A percentile compares a stretch with the other conserved stretches of the same genome.
phyloP scores from a whole-genome alignment of 2,113 vertebrate genomes.

The Ginglymostoma cirratum region DNA sequence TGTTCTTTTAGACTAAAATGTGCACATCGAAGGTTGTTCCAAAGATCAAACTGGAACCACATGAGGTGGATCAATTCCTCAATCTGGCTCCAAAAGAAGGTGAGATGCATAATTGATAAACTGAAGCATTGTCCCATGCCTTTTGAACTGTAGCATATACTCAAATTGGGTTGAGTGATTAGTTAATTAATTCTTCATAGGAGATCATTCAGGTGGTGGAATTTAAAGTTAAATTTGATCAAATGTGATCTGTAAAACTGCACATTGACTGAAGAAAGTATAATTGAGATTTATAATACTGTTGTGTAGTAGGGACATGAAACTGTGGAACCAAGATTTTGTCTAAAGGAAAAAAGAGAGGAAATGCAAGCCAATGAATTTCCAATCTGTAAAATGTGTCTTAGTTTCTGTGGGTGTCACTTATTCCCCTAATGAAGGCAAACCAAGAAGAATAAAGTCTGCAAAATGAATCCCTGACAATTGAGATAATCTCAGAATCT shows the following conservation, averaged over 20 bases:
- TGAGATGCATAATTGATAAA: constrained; percentile 44
- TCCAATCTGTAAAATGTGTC: not conserved
- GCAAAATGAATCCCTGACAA: not conserved
- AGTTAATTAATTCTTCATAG: not conserved
- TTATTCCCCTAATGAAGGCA: not conserved
- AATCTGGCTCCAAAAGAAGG: constrained; percentile 88
- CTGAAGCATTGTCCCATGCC: not conserved
- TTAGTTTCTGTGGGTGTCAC: not conserved
- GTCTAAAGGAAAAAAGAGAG: not conserved
- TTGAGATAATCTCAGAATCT: not conserved
- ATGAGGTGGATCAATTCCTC: constrained; percentile 95
- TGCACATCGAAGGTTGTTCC: constrained; percentile 66
- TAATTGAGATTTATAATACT: not conserved
- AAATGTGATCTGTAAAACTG: not conserved
- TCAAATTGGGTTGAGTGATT: constrained; percentile 1
- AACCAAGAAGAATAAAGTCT: not conserved
- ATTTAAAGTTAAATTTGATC: not conserved
- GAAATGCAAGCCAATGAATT: not conserved
- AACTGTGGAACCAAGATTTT: not conserved
- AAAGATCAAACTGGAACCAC: constrained; percentile 93
- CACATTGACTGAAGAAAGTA: not conserved
- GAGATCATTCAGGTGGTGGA: not conserved
- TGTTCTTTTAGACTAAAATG: constrained; percentile 64
- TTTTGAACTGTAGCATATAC: not conserved
- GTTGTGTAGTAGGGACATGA: not conserved